Percentiles rank a stretch among this genome's conserved stretches.
Conservation (phyloP, 2,797 vertebrate species). For the Cuculus canorus region DNA sequence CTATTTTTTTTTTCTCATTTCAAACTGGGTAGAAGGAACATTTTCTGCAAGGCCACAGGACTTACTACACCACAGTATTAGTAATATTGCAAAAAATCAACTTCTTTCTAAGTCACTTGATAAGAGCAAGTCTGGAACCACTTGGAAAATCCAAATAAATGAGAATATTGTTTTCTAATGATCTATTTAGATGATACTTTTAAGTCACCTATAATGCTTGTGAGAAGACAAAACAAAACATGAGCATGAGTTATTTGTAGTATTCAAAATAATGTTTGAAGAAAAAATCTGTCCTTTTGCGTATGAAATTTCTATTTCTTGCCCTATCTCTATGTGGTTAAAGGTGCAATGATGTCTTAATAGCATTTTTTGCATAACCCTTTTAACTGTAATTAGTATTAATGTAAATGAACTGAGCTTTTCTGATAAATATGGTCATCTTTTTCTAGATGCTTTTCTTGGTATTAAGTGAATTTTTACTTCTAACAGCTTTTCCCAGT, state of each 20-base stretch:
- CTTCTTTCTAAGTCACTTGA: not conserved
- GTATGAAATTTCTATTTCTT: not conserved
- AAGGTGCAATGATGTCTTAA: not conserved
- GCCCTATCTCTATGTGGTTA: not conserved
- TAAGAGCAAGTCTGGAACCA: not conserved
- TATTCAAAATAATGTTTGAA: not conserved
- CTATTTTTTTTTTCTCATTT: not conserved
- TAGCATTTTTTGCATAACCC: not conserved
- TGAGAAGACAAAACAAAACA: not conserved
- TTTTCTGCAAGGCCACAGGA: not conserved
- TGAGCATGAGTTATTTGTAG: not conserved
- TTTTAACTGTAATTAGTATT: not conserved
- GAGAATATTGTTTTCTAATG: not conserved
- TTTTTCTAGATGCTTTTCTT: not conserved
- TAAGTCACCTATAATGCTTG: not conserved
- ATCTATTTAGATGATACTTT: not conserved
- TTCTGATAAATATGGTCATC: not conserved
- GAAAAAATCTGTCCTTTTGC: not conserved
- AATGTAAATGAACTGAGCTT: not conserved
- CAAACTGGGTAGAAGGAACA: not conserved
- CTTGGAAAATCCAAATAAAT: not conserved
- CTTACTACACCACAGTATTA: not conserved
- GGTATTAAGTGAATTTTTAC: not conserved
- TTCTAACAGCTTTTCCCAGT: not conserved
- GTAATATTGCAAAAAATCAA: not conserved